phyloP scores from a whole-genome alignment of 2,888 invertebrate genomes.

The Entomobrya proxima region DNA sequence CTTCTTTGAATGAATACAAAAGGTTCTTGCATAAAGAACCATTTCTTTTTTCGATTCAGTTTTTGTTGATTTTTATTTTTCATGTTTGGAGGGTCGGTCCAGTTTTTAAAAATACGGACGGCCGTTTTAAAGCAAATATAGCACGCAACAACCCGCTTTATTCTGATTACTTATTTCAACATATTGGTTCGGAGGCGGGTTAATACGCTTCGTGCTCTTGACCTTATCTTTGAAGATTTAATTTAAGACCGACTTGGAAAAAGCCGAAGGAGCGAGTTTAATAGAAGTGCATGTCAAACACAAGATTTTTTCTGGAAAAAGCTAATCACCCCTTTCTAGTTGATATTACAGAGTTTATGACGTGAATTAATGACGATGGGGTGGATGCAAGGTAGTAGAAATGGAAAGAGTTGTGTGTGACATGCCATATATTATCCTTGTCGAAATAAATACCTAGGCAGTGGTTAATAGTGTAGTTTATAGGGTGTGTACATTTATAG shows the following conservation, averaged over 20 bases:
- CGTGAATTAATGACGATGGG: conserved; percentile 51
- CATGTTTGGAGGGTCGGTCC: not conserved
- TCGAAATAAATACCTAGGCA: too few relatives aligned
- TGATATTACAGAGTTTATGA: conserved; percentile 49
- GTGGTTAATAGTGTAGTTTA: not conserved
- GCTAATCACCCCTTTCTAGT: conserved; percentile 51
- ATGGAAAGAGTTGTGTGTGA: not conserved
- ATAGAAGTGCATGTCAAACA: conserved; percentile 43
- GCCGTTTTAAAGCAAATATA: conserved; percentile 20
- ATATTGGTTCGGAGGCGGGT: conserved; percentile 52
- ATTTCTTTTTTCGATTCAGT: not conserved
- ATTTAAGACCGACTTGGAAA: conserved; percentile 50
- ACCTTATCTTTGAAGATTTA: conserved; percentile 60
- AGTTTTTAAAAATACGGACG: not conserved
- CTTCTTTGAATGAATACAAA: too few relatives aligned
- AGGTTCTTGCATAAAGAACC: too few relatives aligned
- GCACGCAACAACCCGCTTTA: conserved; percentile 56
- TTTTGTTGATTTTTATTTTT: conserved; percentile 22
- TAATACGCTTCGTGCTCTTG: conserved; percentile 45
- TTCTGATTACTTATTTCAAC: conserved; percentile 65
- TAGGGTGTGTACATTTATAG: not conserved
- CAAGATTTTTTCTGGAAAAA: conserved; percentile 24
- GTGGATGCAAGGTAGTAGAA: not conserved
- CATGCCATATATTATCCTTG: too few relatives aligned
- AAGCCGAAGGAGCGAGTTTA: conserved; percentile 4